phyloP scores from a whole-genome alignment of 2,797 vertebrate species.

The Buphagus erythrorhynchus region DNA sequence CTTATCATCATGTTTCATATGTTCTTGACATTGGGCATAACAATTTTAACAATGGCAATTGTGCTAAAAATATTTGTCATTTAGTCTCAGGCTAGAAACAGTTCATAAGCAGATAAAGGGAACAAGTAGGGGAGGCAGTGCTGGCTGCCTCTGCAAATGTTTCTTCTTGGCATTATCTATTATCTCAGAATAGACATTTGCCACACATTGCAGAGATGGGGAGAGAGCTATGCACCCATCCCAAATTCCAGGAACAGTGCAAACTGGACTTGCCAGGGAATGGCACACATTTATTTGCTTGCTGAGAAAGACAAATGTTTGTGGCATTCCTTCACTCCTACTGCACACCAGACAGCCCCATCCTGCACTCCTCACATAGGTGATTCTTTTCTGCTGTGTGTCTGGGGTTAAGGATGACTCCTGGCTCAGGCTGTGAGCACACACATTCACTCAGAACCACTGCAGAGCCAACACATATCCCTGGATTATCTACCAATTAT shows the following conservation, averaged over 20 bases:
- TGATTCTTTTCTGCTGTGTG: background rate
- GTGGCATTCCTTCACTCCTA: background rate
- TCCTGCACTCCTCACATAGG: background rate
- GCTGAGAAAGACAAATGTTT: background rate
- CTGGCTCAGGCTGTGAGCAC: background rate
- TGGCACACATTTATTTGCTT: background rate
- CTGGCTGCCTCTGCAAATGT: background rate
- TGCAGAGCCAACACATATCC: background rate
- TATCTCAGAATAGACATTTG: background rate
- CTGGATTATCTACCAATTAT: background rate
- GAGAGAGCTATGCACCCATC: slow-evolving; percentile 9
- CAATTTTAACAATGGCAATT: background rate
- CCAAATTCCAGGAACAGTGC: background rate
- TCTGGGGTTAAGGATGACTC: background rate
- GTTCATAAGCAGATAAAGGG: background rate
- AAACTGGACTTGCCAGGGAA: background rate
- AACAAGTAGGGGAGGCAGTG: background rate
- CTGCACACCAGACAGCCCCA: background rate
- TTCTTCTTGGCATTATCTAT: background rate
- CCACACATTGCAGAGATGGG: background rate
- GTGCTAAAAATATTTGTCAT: background rate
- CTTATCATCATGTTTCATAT: background rate
- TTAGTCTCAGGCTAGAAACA: background rate
- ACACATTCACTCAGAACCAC: background rate
- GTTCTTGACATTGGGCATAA: background rate